A percentile compares a stretch with the other conserved stretches of the same genome.
Conservation (phyloP, 2,888 invertebrate species). For the Bombylius discolor region DNA sequence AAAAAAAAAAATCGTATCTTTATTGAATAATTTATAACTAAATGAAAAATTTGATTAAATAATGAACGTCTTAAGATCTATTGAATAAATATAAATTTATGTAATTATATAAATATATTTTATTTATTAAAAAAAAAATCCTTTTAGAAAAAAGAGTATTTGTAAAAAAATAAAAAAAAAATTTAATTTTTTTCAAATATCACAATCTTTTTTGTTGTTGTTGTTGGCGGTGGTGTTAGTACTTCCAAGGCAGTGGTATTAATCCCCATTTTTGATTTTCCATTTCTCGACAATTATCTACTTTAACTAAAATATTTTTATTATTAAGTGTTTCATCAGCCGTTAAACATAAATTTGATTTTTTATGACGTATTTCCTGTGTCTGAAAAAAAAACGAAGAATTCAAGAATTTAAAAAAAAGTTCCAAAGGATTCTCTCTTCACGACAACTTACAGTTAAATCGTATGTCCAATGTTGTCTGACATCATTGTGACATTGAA, state of each 20-base stretch:
- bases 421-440: background rate
- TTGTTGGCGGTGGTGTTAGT: conserved; percentile 17
- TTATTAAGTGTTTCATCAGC: conserved; percentile 21
- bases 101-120: too few species aligned
- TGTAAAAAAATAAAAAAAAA: too few species aligned
- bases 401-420: background rate
- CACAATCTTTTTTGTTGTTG: too few species aligned
- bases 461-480: conserved; percentile 33
- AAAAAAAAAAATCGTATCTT: too few species aligned
- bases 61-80: too few species aligned
- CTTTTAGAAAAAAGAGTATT: too few species aligned
- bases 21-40: too few species aligned
- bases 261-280: conserved; percentile 33
- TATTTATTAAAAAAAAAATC: too few species aligned
- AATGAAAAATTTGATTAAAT: too few species aligned
- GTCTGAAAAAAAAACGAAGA: conserved; percentile 19
- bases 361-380: conserved; percentile 30
- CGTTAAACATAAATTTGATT: conserved; percentile 29
- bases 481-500: conserved; percentile 24
- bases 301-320: conserved; percentile 21
- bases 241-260: conserved; percentile 31
- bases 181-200: too few species aligned
- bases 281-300: conserved; percentile 24
- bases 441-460: conserved; percentile 25
- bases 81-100: too few species aligned